Evolutionary conservation across 2,888 invertebrate genomes (phyloP).

Genomic region (Euzophera pinguis): DNA sequence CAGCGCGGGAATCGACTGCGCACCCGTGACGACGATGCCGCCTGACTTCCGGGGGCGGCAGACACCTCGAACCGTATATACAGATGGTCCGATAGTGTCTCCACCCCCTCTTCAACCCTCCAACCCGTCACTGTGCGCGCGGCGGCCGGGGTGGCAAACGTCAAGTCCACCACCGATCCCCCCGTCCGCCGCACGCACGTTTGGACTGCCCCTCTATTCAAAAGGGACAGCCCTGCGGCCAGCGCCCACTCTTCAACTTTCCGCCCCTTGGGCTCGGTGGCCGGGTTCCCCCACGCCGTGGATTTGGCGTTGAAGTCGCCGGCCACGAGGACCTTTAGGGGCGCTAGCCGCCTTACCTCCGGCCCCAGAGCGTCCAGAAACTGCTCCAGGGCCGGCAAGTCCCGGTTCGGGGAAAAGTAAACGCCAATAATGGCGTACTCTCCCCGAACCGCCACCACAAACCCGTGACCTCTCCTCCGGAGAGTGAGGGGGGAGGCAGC

Average conservation of each 20-base stretch:
- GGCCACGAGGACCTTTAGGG: background rate
- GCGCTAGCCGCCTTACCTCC: background rate
- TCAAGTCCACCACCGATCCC: background rate
- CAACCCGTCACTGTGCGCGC: background rate
- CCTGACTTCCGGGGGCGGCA: background rate
- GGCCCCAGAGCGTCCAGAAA: background rate
- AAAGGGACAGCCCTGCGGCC: background rate
- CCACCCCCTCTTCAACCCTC: background rate
- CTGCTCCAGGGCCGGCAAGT: background rate
- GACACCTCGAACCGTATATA: background rate
- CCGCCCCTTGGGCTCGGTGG: background rate
- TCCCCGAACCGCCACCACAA: slow-evolving; percentile 14
- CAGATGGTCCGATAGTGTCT: slow-evolving; percentile 2
- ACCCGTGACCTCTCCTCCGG: slow-evolving; percentile 14
- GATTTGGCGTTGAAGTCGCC: slow-evolving; percentile 1
- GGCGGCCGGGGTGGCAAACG: background rate
- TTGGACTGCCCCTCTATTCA: background rate
- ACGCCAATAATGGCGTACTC: background rate
- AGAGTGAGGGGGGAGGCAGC: too few species aligned
- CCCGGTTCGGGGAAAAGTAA: background rate
- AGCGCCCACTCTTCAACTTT: background rate
- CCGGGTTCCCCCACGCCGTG: background rate
- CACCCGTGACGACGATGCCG: background rate
- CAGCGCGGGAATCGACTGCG: background rate
- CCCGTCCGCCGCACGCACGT: background rate